Percentiles rank a stretch among this genome's conserved stretches.
Conservation (phyloP, 2,888 invertebrate genomes). For the Ptychoptera albimana region DNA sequence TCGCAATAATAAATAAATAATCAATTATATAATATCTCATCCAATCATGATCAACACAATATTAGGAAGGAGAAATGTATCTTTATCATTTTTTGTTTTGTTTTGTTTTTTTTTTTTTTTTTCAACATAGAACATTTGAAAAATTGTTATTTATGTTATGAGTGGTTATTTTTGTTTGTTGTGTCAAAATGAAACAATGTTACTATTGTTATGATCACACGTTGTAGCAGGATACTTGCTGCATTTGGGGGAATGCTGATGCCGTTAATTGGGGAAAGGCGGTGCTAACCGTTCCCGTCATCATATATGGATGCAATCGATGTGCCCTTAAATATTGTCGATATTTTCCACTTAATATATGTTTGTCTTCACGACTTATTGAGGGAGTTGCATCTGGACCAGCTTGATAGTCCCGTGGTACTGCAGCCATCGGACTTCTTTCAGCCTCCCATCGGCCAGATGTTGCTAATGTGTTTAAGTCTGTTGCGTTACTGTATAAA, state of each 20-base stretch:
- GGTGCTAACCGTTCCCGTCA: slow-evolving; percentile 32
- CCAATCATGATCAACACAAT: too few species aligned
- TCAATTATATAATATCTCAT: too few species aligned
- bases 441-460: slow-evolving; percentile 18
- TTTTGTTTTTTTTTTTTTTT: background rate
- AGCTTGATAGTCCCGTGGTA: slow-evolving; percentile 33
- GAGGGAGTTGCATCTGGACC: slow-evolving; percentile 22
- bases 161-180: background rate
- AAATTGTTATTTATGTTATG: background rate
- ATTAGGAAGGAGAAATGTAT: background rate
- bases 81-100: background rate
- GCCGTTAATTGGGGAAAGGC: slow-evolving; percentile 32
- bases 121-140: too few species aligned
- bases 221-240: slow-evolving; percentile 42
- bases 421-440: slow-evolving; percentile 31
- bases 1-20: too few species aligned
- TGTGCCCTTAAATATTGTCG: slow-evolving; percentile 40
- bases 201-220: slow-evolving; percentile 32
- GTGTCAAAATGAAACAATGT: background rate
- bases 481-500: slow-evolving; percentile 6
- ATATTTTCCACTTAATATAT: slow-evolving; percentile 37
- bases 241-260: slow-evolving; percentile 34
- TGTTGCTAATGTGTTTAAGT: slow-evolving; percentile 4
- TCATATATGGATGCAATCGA: slow-evolving; percentile 40
- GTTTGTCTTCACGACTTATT: slow-evolving; percentile 8